Evolutionary conservation across 2,797 vertebrate genomes (phyloP).

Genomic region (Protosalanx chinensis): DNA sequence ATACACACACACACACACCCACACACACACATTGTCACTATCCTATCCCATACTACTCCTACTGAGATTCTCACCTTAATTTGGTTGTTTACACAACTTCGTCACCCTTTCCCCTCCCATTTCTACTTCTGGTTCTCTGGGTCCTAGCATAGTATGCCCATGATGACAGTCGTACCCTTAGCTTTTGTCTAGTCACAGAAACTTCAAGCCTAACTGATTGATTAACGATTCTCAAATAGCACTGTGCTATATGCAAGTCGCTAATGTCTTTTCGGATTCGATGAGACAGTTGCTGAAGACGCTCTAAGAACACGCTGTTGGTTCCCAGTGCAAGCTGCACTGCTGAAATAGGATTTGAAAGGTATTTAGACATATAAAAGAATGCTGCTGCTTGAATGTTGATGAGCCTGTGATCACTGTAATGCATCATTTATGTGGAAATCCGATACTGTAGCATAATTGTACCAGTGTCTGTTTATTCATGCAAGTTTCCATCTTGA

Average conservation of each 20-base stretch:
- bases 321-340: not conserved
- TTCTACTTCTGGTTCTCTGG: not conserved
- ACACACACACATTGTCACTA: constrained; percentile 37
- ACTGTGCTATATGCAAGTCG: not conserved
- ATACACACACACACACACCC: constrained; percentile 11
- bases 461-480: constrained; percentile 76
- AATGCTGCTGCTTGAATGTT: constrained; percentile 76
- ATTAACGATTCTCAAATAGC: too few species aligned
- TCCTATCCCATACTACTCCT: constrained; percentile 28
- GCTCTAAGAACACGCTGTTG: not conserved
- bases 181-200: not conserved
- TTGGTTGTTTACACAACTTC: constrained; percentile 22
- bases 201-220: not conserved
- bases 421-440: constrained; percentile 86
- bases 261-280: constrained; percentile 8
- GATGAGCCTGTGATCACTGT: constrained; percentile 82
- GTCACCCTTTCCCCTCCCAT: not conserved
- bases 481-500: constrained; percentile 79
- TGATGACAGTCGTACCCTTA: not conserved
- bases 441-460: constrained; percentile 74
- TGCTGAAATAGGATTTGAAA: constrained; percentile 23
- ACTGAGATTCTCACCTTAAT: constrained; percentile 30
- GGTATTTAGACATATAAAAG: constrained; percentile 39
- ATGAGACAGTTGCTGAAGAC: not conserved
- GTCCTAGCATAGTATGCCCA: not conserved